phyloP scores from a whole-genome alignment of 64 coral and sea anemone species.

The Stichodactyla mertensii region DNA sequence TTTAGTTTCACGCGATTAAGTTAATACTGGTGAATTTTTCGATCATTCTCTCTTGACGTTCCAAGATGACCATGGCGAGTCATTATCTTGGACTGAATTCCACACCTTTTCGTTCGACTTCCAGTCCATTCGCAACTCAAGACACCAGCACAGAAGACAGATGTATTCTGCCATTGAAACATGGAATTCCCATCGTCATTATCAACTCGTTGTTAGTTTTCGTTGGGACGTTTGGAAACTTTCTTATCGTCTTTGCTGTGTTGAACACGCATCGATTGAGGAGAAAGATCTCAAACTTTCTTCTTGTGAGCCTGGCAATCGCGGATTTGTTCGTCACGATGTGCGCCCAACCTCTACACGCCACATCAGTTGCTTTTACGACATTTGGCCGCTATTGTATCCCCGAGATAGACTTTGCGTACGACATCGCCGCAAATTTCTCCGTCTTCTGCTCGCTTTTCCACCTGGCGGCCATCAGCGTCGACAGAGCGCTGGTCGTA shows the following conservation, averaged over 20 bases:
- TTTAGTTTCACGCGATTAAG: neutral
- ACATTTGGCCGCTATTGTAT: conserved; percentile 18
- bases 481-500: conserved; percentile 26
- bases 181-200: conserved; percentile 12
- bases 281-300: conserved; percentile 20
- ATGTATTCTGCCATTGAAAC: neutral
- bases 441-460: conserved; percentile 25
- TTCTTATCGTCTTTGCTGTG: conserved; percentile 13
- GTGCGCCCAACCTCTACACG: conserved; percentile 21
- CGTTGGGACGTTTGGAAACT: conserved; percentile 29
- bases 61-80: neutral
- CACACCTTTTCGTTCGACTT: neutral
- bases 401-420: neutral
- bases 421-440: conserved; percentile 17
- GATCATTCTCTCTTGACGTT: neutral
- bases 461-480: conserved; percentile 29
- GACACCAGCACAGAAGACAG: neutral
- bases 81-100: neutral
- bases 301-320: conserved; percentile 31
- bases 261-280: neutral
- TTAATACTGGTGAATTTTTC: neutral
- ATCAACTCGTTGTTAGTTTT: conserved; percentile 3
- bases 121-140: neutral
- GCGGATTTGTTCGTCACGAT: conserved; percentile 45
- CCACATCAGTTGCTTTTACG: neutral